Evolutionary conservation across 64 coral and sea anemone genomes (phyloP).

Genomic region (Anthopleura sola): DNA sequence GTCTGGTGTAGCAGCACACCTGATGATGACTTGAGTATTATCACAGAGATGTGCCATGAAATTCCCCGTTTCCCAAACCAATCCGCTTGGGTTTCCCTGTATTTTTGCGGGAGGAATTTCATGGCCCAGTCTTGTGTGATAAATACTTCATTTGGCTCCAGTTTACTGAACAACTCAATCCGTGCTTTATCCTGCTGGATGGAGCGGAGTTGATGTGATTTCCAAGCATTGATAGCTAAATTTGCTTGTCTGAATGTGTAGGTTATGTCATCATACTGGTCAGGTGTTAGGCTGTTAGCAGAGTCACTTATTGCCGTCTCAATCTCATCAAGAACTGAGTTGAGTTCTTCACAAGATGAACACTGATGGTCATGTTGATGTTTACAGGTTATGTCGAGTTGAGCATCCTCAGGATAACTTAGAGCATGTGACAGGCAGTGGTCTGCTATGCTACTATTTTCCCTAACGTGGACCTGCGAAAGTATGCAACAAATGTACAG

Average conservation of each 20-base stretch:
- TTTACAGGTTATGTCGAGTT: too few relatives aligned
- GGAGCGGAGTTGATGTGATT: constrained; percentile 14
- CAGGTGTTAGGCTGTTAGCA: neutral
- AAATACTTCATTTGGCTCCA: neutral
- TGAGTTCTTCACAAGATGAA: constrained; percentile 41
- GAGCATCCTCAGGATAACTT: too few relatives aligned
- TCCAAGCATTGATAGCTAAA: neutral
- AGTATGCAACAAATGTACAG: neutral
- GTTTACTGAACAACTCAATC: neutral
- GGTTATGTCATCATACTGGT: constrained; percentile 12
- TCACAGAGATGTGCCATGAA: constrained; percentile 16
- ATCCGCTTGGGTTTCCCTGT: constrained; percentile 13
- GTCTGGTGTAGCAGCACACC: neutral
- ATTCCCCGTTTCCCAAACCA: constrained; percentile 24
- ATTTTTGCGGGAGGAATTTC: constrained; percentile 20
- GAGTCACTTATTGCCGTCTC: constrained; percentile 9
- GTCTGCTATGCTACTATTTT: constrained; percentile 21
- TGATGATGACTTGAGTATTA: too few relatives aligned
- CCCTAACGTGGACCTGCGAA: constrained; percentile 16
- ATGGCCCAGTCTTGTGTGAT: constrained; percentile 20
- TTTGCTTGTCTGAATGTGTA: neutral
- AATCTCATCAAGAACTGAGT: constrained; percentile 39
- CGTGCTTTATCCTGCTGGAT: constrained; percentile 20
- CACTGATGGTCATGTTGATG: too few relatives aligned
- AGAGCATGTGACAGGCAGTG: too few relatives aligned